These are phyloP conservation scores for Chloroceryle aenea DNA, from an alignment of 2,113 vertebrate genomes.

Conservation along the genomic window DNA sequence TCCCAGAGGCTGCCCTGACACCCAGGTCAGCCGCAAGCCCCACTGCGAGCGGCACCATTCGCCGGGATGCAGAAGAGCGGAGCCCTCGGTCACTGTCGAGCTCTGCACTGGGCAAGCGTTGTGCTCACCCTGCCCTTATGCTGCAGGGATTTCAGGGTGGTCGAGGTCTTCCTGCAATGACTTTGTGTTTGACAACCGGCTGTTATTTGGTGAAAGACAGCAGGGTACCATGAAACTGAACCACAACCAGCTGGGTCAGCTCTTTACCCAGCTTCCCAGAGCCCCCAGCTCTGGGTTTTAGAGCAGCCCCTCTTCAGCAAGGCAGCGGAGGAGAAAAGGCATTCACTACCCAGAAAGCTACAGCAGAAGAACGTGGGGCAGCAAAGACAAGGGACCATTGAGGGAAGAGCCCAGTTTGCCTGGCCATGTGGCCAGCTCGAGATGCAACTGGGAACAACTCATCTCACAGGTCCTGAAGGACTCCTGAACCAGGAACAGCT, in stretches of 20 bases:
- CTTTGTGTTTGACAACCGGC: not conserved
- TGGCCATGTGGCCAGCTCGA: not conserved
- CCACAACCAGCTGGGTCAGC: not conserved
- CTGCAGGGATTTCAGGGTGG: not conserved
- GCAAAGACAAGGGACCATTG: not conserved
- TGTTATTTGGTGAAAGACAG: not conserved
- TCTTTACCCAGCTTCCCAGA: not conserved
- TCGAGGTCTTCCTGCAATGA: not conserved
- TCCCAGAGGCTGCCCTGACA: rapidly evolving
- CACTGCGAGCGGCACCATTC: not conserved
- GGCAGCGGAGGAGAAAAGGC: not conserved
- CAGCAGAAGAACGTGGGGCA: not conserved
- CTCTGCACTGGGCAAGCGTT: rapidly evolving
- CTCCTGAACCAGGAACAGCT: not conserved
- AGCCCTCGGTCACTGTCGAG: rapidly evolving
- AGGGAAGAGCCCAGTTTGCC: not conserved
- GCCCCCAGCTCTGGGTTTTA: not conserved
- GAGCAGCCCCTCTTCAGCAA: not conserved
- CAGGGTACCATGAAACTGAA: not conserved
- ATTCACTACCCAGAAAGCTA: not conserved
- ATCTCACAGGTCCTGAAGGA: not conserved
- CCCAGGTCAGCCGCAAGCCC: not conserved
- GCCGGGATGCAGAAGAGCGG: not conserved
- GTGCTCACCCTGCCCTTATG: not conserved
- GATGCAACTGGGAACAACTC: not conserved